phyloP scores from a whole-genome alignment of 2,797 vertebrate genomes.

The Eptatretus atami region DNA sequence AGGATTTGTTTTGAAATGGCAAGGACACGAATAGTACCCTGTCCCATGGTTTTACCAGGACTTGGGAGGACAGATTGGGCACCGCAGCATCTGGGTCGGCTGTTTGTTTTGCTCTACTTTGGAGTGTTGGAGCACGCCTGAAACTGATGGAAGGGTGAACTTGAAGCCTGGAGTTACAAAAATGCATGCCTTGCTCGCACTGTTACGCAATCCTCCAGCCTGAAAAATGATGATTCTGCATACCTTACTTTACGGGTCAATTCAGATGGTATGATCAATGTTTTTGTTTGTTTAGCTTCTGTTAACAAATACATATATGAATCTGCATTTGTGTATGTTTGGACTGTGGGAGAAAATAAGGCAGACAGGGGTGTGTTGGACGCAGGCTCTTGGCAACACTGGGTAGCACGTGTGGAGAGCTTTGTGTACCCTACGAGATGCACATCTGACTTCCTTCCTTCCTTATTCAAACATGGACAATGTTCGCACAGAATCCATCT shows the following conservation, averaged over 20 bases:
- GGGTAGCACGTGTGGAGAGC: conserved; percentile 32
- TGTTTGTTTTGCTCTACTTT: conserved; percentile 71
- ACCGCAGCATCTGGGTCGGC: conserved; percentile 29
- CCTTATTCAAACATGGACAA: conserved; percentile 75
- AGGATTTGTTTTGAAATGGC: too few relatives aligned
- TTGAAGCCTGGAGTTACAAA: conserved; percentile 45
- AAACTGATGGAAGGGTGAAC: conserved; percentile 32
- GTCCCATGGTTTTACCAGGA: conserved; percentile 20
- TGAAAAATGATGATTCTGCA: conserved; percentile 28
- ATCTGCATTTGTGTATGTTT: too few relatives aligned
- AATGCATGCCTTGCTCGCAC: conserved; percentile 19
- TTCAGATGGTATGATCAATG: conserved; percentile 20
- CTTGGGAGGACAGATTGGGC: conserved; percentile 29
- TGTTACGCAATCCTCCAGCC: conserved; percentile 27
- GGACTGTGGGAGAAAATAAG: too few relatives aligned
- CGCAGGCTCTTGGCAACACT: conserved; percentile 57
- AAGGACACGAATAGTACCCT: too few relatives aligned
- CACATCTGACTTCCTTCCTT: conserved; percentile 49
- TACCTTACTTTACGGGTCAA: conserved; percentile 61
- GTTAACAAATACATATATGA: too few relatives aligned
- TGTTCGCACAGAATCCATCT: conserved; percentile 49
- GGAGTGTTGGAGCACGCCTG: conserved; percentile 54
- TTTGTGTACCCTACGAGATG: conserved; percentile 35
- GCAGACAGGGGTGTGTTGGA: not conserved
- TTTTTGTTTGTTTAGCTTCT: too few relatives aligned